Evolutionary conservation across 2,113 vertebrate genomes (phyloP).

Genomic region (Corythaeola cristata): DNA sequence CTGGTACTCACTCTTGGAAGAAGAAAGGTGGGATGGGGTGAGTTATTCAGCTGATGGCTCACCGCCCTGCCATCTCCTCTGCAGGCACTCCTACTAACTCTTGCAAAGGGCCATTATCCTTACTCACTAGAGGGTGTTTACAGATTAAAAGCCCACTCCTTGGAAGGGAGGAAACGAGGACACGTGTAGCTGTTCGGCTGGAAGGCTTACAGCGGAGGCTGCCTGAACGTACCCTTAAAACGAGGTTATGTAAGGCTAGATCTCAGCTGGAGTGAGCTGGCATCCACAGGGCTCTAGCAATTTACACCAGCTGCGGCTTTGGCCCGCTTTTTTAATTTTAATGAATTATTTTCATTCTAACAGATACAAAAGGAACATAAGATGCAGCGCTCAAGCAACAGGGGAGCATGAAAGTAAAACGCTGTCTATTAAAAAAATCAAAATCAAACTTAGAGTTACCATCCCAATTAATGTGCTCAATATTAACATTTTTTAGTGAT

Average conservation of each 20-base stretch:
- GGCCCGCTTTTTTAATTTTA: slow-evolving; percentile 52
- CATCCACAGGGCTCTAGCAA: slow-evolving; percentile 35
- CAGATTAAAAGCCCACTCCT: not conserved
- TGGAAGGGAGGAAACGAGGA: not conserved
- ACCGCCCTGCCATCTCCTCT: not conserved
- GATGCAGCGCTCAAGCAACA: not conserved
- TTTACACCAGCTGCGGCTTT: slow-evolving; percentile 61
- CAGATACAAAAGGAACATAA: not conserved
- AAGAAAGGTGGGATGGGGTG: not conserved
- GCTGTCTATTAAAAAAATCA: not conserved
- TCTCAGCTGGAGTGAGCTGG: slow-evolving; percentile 53
- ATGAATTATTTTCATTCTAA: slow-evolving; percentile 51
- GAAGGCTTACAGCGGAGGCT: not conserved
- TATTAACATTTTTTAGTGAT: not conserved
- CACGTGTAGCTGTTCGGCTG: not conserved
- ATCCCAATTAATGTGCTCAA: not conserved
- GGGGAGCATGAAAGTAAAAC: slow-evolving; percentile 20
- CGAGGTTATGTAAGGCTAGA: slow-evolving; percentile 32
- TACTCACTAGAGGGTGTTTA: not conserved
- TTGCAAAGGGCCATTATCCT: not conserved
- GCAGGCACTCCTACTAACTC: not conserved
- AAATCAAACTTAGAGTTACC: not conserved
- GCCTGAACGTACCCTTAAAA: not conserved
- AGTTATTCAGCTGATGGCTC: not conserved
- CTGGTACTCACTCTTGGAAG: not conserved